Base-by-base conservation (phyloP, 2,113 vertebrate genomes). In the Numida meleagris region DNA sequence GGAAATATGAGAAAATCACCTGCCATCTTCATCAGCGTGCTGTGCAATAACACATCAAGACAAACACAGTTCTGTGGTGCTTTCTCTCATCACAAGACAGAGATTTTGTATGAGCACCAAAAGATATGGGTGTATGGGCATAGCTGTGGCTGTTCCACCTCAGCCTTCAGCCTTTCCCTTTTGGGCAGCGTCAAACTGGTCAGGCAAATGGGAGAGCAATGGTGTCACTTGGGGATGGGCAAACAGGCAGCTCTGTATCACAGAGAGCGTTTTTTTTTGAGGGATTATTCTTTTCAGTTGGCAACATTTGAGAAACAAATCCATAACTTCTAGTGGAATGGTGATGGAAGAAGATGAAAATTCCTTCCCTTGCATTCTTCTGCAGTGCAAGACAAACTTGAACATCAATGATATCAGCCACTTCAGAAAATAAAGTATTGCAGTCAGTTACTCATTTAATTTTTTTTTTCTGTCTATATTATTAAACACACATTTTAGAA, bases 161-260 rank as follows among this genome's bases (percentile, higher is more conserved):
- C 46, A n/a, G 10, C 57, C 66, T 48, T 82, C 76, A 29, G 17
- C 12, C 40, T 89, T 57, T 46, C 45, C 3, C 3, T 51, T 38
- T 71, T 3, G 53, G 58, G 51, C 23, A 31, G 9, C 2, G 8
- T 34, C 8, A 48, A 20, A 21, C 3, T 8, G 10, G 6, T 4
- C 67, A 51, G 3, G 36, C 1, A 7, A 42, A 17, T 3, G 0
- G 0, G 12, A 23, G 13, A 38, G 2, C 1, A 36, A 11, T n/a
- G 2, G 34, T 68, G 23, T 65, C 53, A 63, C 59, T 4, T 21
- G 4, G 59, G 63, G 73, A 68, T 17, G 24, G 43, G 5, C 15
- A 65, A 29, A 77, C 10, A 10, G 5, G 57, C 57, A 34, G 33
- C 57, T 57, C 53, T 5, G 57, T 34, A 33, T 29, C 33, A 58